Evolutionary conservation across 2,113 vertebrate species (phyloP).

Genomic region (Nycticebus coucang): DNA sequence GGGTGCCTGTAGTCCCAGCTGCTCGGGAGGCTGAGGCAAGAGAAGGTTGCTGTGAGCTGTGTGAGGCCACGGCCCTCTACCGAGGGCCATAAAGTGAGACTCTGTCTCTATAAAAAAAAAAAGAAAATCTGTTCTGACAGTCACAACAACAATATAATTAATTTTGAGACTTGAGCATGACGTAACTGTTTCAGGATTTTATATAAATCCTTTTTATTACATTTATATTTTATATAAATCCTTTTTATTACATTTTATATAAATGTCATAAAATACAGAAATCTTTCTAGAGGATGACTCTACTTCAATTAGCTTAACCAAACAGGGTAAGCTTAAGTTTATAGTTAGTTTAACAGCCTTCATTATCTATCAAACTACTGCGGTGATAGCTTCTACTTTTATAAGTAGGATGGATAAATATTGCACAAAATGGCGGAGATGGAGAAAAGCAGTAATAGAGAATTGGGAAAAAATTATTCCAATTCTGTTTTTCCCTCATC

Average conservation of each 20-base stretch:
- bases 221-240: too few relatives aligned
- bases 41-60: too few relatives aligned
- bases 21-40: too few relatives aligned
- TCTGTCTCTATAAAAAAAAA: too few relatives aligned
- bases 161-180: conserved; percentile 65
- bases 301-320: conserved; percentile 74
- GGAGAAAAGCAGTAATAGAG: background rate
- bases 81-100: too few relatives aligned
- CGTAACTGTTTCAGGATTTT: conserved; percentile 69
- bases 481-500: background rate
- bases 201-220: too few relatives aligned
- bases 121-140: conserved; percentile 60
- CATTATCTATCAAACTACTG: conserved; percentile 45
- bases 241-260: too few relatives aligned
- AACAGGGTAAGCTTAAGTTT: conserved; percentile 72
- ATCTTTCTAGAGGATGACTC: conserved; percentile 58
- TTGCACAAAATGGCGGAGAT: conserved; percentile 51
- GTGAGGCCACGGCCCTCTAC: too few relatives aligned
- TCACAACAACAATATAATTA: conserved; percentile 58
- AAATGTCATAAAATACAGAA: conserved; percentile 73
- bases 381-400: conserved; percentile 59
- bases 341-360: conserved; percentile 65
- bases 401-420: conserved; percentile 49
- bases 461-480: conserved; percentile 5
- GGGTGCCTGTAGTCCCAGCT: too few relatives aligned